Evolutionary conservation across 2,888 invertebrate species (phyloP).

Genomic region (Nematopogon swammerdamellus): DNA sequence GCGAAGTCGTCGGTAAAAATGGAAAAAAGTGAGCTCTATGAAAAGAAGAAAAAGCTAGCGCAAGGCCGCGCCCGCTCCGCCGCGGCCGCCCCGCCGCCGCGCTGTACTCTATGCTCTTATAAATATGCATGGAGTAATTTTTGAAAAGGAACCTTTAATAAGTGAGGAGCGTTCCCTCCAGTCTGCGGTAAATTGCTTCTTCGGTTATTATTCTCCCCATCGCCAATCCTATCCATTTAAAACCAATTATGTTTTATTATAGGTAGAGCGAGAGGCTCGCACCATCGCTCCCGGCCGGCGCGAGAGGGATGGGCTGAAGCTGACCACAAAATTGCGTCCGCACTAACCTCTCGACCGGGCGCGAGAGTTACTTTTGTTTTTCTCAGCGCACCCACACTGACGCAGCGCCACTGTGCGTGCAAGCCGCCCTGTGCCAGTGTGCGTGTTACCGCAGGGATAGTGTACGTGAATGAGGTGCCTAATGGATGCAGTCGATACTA

Average conservation of each 20-base stretch:
- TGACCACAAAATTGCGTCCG: constrained; percentile 25
- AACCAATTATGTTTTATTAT: constrained; percentile 54
- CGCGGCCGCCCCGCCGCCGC: no score
- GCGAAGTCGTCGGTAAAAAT: background rate
- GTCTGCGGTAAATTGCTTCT: constrained; percentile 34
- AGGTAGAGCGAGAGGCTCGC: constrained; percentile 24
- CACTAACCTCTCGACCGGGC: constrained; percentile 14
- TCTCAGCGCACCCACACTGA: constrained; percentile 22
- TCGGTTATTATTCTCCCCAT: constrained; percentile 31
- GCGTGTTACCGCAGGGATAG: constrained; percentile 19
- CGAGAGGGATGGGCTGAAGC: constrained; percentile 22
- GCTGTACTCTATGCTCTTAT: constrained; percentile 15
- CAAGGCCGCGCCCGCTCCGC: background rate
- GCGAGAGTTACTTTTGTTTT: constrained; percentile 15
- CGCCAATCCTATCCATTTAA: constrained; percentile 53
- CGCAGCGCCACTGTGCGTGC: constrained; percentile 18
- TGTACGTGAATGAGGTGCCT: constrained; percentile 17
- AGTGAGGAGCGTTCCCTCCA: constrained; percentile 25
- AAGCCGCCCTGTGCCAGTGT: constrained; percentile 19
- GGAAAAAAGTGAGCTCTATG: background rate
- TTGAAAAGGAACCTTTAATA: constrained; percentile 28
- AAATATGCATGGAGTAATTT: constrained; percentile 42
- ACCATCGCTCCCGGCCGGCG: constrained; percentile 13
- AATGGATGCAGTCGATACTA: constrained; percentile 35
- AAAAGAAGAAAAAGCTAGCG: background rate